A percentile compares a stretch with the other conserved stretches of the same genome.
These are phyloP conservation scores for Diabrotica balteata DNA, from an alignment of 2,888 invertebrate genomes.

Conservation along the genomic window DNA sequence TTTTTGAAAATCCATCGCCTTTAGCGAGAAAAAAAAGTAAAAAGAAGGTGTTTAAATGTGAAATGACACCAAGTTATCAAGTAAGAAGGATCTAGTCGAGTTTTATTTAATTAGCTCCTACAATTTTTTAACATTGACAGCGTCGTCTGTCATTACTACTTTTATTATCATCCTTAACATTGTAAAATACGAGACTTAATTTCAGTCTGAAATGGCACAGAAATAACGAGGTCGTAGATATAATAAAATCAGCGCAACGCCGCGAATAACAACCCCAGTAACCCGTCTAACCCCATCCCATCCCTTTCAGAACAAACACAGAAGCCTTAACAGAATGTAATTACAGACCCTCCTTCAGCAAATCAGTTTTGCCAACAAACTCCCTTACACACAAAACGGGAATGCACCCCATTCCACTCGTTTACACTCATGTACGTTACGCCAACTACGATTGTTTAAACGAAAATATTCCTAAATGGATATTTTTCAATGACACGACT, in stretches of 20 bases:
- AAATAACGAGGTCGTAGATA: slow-evolving; percentile 13
- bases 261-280: slow-evolving; percentile 13
- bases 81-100: too few species aligned
- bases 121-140: too few species aligned
- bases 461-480: too few species aligned
- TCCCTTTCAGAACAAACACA: slow-evolving; percentile 17
- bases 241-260: slow-evolving; percentile 17
- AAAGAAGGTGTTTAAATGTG: too few species aligned
- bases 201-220: slow-evolving; percentile 3
- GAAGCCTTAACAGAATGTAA: slow-evolving; percentile 28
- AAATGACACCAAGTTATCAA: too few species aligned
- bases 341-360: slow-evolving; percentile 31
- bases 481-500: too few species aligned
- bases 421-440: slow-evolving; percentile 5
- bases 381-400: slow-evolving; percentile 19
- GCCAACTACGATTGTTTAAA: too few species aligned
- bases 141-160: too few species aligned
- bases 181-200: background rate
- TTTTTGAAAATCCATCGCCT: too few species aligned
- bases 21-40: too few species aligned
- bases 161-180: background rate
- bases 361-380: slow-evolving; percentile 39
- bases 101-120: too few species aligned
- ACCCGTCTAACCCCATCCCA: slow-evolving; percentile 14
- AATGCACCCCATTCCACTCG: slow-evolving; percentile 12